These are phyloP conservation scores for Papilio xuthus DNA, from an alignment of 1,140 invertebrate genomes.

Conservation along the genomic window DNA sequence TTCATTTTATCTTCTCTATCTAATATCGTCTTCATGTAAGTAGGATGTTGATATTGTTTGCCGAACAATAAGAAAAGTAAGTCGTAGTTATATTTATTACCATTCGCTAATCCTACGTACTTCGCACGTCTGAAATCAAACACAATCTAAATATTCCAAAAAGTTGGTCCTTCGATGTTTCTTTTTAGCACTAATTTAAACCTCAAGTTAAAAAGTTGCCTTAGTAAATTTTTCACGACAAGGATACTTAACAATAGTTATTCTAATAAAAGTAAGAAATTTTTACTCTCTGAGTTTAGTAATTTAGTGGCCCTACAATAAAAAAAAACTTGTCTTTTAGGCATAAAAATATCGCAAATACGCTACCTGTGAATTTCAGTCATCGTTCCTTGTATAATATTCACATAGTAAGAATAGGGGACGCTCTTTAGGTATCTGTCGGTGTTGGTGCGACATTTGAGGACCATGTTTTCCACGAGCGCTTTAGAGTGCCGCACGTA, in stretches of 20 bases:
- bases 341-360: too few relatives aligned
- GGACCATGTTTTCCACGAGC: slow-evolving; percentile 75
- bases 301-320: too few relatives aligned
- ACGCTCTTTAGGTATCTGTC: slow-evolving; percentile 78
- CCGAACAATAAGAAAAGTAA: slow-evolving; percentile 83
- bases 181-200: neutral
- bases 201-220: neutral
- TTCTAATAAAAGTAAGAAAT: too few relatives aligned
- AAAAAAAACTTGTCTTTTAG: too few relatives aligned
- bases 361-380: slow-evolving; percentile 80
- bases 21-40: slow-evolving; percentile 60
- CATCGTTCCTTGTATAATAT: slow-evolving; percentile 81
- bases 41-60: slow-evolving; percentile 82
- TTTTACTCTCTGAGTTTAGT: too few relatives aligned
- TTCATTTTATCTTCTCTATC: slow-evolving; percentile 55
- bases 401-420: slow-evolving; percentile 80
- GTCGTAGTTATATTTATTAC: slow-evolving; percentile 82
- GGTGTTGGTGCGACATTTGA: slow-evolving; percentile 75
- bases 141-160: neutral
- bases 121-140: slow-evolving; percentile 78
- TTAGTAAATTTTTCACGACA: neutral
- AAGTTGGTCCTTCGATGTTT: neutral
- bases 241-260: too few relatives aligned
- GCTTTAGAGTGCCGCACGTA: slow-evolving; percentile 70
- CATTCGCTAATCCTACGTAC: slow-evolving; percentile 77